Percentiles rank a stretch among this genome's conserved stretches.
phyloP scores from a whole-genome alignment of 2,888 invertebrate species.

The Linnaemya vulpina region DNA sequence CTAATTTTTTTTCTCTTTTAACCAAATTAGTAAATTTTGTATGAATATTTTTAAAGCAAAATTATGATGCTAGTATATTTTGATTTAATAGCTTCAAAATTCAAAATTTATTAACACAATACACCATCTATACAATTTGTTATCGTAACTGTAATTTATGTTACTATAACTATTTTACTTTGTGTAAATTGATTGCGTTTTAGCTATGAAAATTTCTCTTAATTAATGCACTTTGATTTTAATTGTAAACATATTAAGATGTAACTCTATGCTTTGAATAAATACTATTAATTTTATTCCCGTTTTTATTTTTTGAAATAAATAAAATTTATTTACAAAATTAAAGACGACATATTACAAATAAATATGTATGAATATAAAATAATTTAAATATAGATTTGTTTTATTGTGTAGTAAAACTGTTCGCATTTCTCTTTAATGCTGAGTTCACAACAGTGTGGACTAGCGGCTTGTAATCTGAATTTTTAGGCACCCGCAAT shows the following conservation, averaged over 20 bases:
- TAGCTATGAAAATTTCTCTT: slow-evolving; percentile 42
- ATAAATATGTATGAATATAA: slow-evolving; percentile 42
- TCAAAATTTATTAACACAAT: slow-evolving; percentile 1
- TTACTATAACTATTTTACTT: slow-evolving; percentile 22
- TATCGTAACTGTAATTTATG: slow-evolving; percentile 20
- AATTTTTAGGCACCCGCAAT: no score
- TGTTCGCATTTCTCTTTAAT: no score
- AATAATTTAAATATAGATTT: not conserved
- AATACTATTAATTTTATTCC: slow-evolving; percentile 12
- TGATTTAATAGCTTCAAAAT: slow-evolving; percentile 7
- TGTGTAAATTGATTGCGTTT: slow-evolving; percentile 28
- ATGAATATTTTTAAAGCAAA: slow-evolving; percentile 20
- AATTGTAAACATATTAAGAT: slow-evolving; percentile 4
- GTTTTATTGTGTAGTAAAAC: not conserved
- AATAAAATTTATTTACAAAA: slow-evolving; percentile 1
- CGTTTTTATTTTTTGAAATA: slow-evolving; percentile 17
- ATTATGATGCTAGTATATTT: not conserved
- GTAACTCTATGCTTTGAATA: not conserved
- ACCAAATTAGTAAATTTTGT: not conserved
- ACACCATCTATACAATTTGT: not conserved
- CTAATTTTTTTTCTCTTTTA: not conserved
- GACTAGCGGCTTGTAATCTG: no score
- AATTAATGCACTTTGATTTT: slow-evolving; percentile 60
- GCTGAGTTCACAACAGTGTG: no score
- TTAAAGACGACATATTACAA: not conserved